Evolutionary conservation across 30 jellyfish, hydroid and myxozoan genomes (phyloP), one percentile per base, ranked within the genome.

Genomic region (Hydractinia echinata): DNA sequence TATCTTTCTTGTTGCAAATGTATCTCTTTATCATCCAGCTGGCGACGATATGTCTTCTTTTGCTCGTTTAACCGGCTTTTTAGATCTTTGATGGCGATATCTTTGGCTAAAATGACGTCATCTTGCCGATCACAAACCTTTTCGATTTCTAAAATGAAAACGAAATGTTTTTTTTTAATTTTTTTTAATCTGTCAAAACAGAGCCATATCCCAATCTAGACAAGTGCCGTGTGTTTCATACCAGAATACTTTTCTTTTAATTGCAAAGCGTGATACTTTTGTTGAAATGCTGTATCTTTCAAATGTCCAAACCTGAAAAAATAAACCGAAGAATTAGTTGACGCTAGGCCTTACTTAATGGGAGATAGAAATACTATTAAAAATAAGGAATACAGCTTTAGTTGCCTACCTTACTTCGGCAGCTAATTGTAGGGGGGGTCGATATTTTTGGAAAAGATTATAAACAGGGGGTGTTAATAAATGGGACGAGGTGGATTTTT

Each of bases 1-100:
- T 82, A 82, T 61, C 89, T 53, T 56, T 82, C 89, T 56, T 82
- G 89, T 50, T 70, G 82, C 44, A 82, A 51, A 51, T 72, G 83
- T 56, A 82, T 55, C 15, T 70, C 87, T 58, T 62, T 54, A n/a
- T 82, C 89, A 8, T 48, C 70, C 5, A 82, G 9, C 51, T 72
- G 81, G 6, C 44, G 62, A 53, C 79, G 21, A 72, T 82, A 87
- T 7, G 14, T 13, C 14, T 72, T 61, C 79, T 55, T 82, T 51
- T 82, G 89, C 82, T 69, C 51, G 13, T 9, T 5, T 15, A 82
- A 55, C 10, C 87, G 67, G 10, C 49, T 4, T 39, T 51, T 71
- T 44, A 82, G 72, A 5, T 82, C 87, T 49, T 55, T 72, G 20
- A 82, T 72, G 10, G 20, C 79, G 6, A 15, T 50, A 54, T 82